Base-by-base conservation (phyloP, 2,888 invertebrate species). In the Hemaris fuciformis region DNA sequence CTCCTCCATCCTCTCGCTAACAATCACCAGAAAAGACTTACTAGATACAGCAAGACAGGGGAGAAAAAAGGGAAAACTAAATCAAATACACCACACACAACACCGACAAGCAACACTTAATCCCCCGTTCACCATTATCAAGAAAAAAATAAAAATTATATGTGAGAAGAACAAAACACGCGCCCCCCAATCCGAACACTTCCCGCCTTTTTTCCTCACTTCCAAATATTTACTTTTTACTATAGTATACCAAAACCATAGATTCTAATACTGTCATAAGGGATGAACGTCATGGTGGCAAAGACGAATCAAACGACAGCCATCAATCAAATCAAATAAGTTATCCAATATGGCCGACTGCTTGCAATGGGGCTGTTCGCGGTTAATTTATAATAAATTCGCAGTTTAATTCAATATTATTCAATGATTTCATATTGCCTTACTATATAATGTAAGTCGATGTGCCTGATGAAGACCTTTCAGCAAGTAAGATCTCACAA, bases 391-490 rank as follows among this genome's bases (percentile, higher is more conserved):
- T 73, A 71, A 67, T n/a, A 66, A 73, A 80, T 82, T 85, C 85
- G 66, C 75, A 76, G 79, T 77, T 80, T 74, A 75, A 81, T 67
- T 79, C 81, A 69, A 71, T 73, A 76, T 68, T 78, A 75, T 74
- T 70, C 67, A 68, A 72, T 65, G 66, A 70, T 63, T 75, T 75
- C 78, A 75, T 77, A 75, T 85, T 85, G 84, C 68, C 85, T 88
- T 88, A 85, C 85, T 79, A 74, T 81, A 89, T 86, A 83, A 91
- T 91, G 91, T 90, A 89, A 91, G 88, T 87, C 86, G 83, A 83
- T 85, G 84, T 77, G 75, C 72, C 74, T 80, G 80, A 84, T 86
- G 79, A 82, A 84, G 80, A 80, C 78, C 76, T 80, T 76, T 70
- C 77, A 77, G 91, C 91, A 84, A 89, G 90, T 90, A 85, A 70